Conservation (phyloP, 2,797 vertebrate genomes). For the Acanthopagrus latus region DNA sequence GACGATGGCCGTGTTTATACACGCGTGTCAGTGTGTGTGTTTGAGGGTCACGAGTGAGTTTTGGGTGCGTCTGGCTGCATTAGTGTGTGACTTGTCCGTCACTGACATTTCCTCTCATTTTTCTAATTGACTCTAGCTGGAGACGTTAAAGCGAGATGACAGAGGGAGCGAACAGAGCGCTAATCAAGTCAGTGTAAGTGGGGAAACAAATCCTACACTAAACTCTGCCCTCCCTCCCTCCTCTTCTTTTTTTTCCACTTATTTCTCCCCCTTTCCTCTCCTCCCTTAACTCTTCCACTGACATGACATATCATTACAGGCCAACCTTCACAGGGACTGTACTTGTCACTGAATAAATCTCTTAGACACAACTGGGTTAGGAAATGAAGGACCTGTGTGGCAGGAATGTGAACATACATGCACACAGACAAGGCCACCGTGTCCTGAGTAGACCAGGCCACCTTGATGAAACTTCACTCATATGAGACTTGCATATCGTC, state of each 20-base stretch:
- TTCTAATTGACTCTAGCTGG: slow-evolving; percentile 79
- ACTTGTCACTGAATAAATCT: slow-evolving; percentile 80
- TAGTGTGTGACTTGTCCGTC: slow-evolving; percentile 70
- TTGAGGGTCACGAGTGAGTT: slow-evolving; percentile 21
- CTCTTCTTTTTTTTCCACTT: not conserved
- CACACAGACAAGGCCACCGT: slow-evolving; percentile 20
- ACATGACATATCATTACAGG: slow-evolving; percentile 80
- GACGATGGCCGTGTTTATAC: slow-evolving; percentile 8
- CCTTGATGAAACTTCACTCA: slow-evolving; percentile 10
- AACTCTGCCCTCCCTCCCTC: slow-evolving; percentile 32
- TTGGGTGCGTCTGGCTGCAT: slow-evolving; percentile 68
- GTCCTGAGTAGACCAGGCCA: slow-evolving; percentile 19
- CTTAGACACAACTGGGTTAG: slow-evolving; percentile 78
- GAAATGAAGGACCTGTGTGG: slow-evolving; percentile 49
- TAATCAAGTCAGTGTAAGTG: slow-evolving; percentile 76
- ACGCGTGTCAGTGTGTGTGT: slow-evolving; percentile 3
- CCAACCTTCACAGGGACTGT: slow-evolving; percentile 70
- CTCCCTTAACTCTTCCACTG: slow-evolving; percentile 35
- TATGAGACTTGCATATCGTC: not conserved
- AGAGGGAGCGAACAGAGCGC: slow-evolving; percentile 70
- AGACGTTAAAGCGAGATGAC: slow-evolving; percentile 78
- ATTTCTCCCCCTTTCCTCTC: not conserved
- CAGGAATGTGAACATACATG: slow-evolving; percentile 30
- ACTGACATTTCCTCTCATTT: slow-evolving; percentile 79
- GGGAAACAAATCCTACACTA: slow-evolving; percentile 9